These are phyloP conservation scores for Anguilla pacifica DNA, from an alignment of 2,797 vertebrate genomes.

Conservation along the genomic window DNA sequence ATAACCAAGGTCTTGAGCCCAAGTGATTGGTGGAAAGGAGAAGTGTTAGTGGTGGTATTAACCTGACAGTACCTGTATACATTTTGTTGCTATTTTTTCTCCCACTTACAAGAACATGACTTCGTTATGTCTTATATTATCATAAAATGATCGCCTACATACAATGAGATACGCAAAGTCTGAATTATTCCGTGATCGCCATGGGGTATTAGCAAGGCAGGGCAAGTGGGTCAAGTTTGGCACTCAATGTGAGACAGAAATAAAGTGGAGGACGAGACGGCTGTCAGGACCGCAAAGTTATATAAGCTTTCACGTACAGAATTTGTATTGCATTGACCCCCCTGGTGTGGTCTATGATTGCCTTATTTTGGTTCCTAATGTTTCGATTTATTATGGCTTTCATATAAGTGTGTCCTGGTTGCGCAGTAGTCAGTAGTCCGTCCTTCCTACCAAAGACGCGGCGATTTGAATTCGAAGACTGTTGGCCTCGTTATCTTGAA, in stretches of 20 bases:
- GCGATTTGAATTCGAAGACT: neutral
- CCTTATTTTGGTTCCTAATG: neutral
- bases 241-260: slow-evolving; percentile 30
- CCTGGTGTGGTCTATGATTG: neutral
- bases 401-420: neutral
- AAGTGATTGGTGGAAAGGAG: too few relatives aligned
- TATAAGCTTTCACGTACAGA: neutral
- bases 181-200: neutral
- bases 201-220: slow-evolving; percentile 19
- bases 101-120: neutral
- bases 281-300: slow-evolving; percentile 9
- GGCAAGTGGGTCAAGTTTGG: slow-evolving; percentile 18
- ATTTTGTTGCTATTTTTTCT: neutral
- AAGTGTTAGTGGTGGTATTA: too few relatives aligned
- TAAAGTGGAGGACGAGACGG: slow-evolving; percentile 30
- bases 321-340: neutral
- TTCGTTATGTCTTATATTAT: neutral
- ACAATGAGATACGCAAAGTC: neutral
- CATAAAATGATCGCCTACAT: neutral
- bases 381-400: neutral
- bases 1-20: neutral
- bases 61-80: too few relatives aligned
- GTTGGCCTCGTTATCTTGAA: neutral
- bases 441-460: neutral
- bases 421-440: neutral